Evolutionary conservation across 2,797 vertebrate genomes (phyloP).

Genomic region (Cossypha dichroa): DNA sequence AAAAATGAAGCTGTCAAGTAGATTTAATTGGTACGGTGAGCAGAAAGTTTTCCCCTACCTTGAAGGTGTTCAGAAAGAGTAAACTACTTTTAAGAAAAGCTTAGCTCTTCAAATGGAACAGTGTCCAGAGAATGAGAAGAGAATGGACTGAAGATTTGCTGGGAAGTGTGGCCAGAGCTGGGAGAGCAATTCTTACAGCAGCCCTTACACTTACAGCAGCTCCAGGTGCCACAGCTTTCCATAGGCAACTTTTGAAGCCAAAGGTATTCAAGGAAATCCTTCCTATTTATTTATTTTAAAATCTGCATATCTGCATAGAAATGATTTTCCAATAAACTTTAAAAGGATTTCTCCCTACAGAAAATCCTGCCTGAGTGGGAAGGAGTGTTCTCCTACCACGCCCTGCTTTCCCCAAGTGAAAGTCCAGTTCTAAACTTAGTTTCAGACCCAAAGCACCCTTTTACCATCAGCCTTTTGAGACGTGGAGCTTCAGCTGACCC

Average conservation of each 20-base stretch:
- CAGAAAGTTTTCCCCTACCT: not conserved
- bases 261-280: not conserved
- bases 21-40: constrained; percentile 33
- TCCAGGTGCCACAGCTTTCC: not conserved
- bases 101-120: not conserved
- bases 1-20: constrained; percentile 38
- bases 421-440: not conserved
- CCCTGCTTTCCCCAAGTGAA: not conserved
- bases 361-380: not conserved
- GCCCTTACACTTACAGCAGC: not conserved
- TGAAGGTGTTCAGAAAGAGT: not conserved
- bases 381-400: rapidly evolving
- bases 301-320: not conserved
- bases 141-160: not conserved
- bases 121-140: not conserved
- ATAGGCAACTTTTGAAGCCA: not conserved
- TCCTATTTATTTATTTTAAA: not conserved
- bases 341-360: not conserved
- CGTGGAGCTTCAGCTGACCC: rapidly evolving
- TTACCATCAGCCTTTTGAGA: not conserved
- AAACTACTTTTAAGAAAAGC: not conserved
- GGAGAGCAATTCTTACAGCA: not conserved
- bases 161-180: not conserved
- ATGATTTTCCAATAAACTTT: not conserved
- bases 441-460: not conserved